Evolutionary conservation across 2,113 vertebrate genomes (phyloP), one percentile per base, ranked within the genome.

Genomic region (Alouatta palliata): DNA sequence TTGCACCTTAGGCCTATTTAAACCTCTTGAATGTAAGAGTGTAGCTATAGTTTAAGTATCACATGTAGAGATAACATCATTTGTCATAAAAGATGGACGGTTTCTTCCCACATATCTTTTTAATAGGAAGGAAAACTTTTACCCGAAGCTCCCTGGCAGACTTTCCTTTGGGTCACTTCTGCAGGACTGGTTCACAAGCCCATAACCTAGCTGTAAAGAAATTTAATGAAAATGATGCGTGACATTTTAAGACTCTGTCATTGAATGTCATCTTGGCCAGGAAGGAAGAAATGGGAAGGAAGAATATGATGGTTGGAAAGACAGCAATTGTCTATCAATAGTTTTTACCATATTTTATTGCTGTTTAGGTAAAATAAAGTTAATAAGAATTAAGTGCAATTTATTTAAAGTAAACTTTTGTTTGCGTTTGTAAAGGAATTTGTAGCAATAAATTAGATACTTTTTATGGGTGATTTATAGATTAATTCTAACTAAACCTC

Each of bases 401-500:
- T 97, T 90, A 91, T 81, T 95, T 86, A 71, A 86, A 75, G 17
- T 91, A 82, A 76, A 85, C 30, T 54, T 89, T 90, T 93, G 21
- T 52, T 83, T 89, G 25, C 43, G 91, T 95, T 80, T 87, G 8
- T 2, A 54, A 93, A 90, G 30, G 9, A 76, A 95, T 83, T 87
- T 66, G 14, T 88, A 83, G 58, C 25, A 94, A 84, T 87, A 94
- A 23, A 47, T 87, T 37, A 93, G 23, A 82, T 91, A 47, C 52
- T 52, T 71, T 90, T 89, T 73, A 80, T 45, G 21, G 27, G 40
- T 58, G 45, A 94, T 25, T 95, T 23, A 56, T 43, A 89, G 35
- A 90, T 79, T 96, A 86, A 91, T 94, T 95, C 64, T 87, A 95
- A 94, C 91, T 95, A 94, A 91, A 77, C 14, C 23, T 94, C 32